Conservation (phyloP, 2,113 vertebrate species). For the Sceloporus undulatus region DNA sequence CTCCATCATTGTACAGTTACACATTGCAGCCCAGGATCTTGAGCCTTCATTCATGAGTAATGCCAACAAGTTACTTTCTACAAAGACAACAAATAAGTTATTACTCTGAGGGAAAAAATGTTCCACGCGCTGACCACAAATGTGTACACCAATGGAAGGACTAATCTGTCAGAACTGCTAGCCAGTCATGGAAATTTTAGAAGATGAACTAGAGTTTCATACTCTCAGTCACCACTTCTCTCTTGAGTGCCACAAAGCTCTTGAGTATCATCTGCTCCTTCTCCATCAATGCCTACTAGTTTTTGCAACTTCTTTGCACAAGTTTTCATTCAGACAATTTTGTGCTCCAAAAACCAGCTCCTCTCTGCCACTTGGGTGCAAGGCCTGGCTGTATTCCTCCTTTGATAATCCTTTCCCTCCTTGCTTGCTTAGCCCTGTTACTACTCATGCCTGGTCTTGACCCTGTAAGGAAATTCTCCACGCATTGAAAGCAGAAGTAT, state of each 20-base stretch:
- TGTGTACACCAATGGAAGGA: neutral
- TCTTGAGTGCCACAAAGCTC: neutral
- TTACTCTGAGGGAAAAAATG: neutral
- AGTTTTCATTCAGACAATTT: neutral
- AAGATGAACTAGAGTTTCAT: neutral
- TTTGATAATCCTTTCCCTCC: neutral
- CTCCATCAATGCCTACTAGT: neutral
- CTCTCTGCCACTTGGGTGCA: neutral
- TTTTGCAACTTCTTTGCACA: too few relatives aligned
- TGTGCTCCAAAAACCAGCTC: neutral
- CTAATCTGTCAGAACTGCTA: neutral
- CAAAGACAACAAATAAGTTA: neutral
- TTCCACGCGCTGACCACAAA: neutral
- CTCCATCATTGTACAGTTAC: too few relatives aligned
- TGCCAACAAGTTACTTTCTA: neutral
- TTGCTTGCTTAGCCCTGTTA: neutral
- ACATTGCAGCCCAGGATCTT: too few relatives aligned
- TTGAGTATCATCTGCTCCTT: neutral
- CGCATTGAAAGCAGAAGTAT: neutral
- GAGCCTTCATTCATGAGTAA: neutral
- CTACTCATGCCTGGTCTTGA: neutral
- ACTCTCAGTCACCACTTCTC: neutral
- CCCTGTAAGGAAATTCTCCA: neutral
- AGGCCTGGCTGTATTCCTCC: neutral
- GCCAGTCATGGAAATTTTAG: neutral